phyloP scores from a whole-genome alignment of 30 jellyfish, hydroid and myxozoan genomes.

The Cassiopea xamachana region DNA sequence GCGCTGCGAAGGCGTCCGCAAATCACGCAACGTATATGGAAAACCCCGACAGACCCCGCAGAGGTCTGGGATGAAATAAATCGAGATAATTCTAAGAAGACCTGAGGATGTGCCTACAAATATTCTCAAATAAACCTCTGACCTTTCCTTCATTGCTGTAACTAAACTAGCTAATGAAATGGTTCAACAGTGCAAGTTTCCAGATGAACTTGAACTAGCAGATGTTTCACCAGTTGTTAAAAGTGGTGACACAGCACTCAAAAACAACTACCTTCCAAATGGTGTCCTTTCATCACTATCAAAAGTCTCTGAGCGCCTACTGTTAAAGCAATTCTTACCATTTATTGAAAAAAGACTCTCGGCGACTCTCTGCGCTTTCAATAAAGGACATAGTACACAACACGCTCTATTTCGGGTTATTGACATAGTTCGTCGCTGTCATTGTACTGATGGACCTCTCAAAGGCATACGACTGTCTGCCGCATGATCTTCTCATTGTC shows the following conservation, averaged over 20 bases:
- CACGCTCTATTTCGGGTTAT: not conserved
- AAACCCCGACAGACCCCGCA: no score
- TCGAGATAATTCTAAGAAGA: no score
- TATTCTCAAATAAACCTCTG: no score
- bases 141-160: no score
- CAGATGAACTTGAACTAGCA: not conserved
- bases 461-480: not conserved
- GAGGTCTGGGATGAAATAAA: no score
- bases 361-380: constrained; percentile 16
- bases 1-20: no score
- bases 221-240: no score
- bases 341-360: not conserved
- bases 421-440: constrained; percentile 2
- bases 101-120: no score
- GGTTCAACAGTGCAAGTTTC: constrained; percentile 3
- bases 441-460: not conserved
- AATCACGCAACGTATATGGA: no score
- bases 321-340: not conserved
- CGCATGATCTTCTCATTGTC: not conserved
- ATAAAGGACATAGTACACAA: not conserved
- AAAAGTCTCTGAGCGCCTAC: not conserved
- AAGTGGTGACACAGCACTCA: no score
- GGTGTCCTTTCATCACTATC: not conserved
- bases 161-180: no score
- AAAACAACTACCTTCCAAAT: not conserved